A percentile compares a stretch with the other conserved stretches of the same genome.
Evolutionary conservation across 2,888 invertebrate genomes (phyloP).

Genomic region (Xestobium rufovillosum): DNA sequence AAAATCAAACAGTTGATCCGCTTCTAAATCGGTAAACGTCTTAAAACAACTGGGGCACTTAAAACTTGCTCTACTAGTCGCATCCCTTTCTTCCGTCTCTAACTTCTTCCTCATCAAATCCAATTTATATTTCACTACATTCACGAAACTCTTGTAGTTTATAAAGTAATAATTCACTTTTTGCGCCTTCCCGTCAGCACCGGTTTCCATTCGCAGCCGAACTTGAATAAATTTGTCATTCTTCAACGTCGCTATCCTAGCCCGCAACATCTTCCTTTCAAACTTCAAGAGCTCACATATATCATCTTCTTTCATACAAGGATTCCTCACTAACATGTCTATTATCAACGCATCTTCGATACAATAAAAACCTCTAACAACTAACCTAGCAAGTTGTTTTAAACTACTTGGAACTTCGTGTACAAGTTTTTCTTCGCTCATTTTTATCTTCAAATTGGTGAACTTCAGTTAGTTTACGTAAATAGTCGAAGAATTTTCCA

Average conservation of each 20-base stretch:
- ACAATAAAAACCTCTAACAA: constrained; percentile 88
- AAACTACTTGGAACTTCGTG: constrained; percentile 91
- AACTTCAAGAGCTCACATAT: constrained; percentile 86
- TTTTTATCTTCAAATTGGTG: too few species aligned
- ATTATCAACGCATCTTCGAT: constrained; percentile 91
- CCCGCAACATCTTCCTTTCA: constrained; percentile 87
- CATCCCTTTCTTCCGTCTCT: constrained; percentile 92
- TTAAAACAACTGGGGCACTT: constrained; percentile 86
- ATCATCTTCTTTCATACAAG: constrained; percentile 90
- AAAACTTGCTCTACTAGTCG: constrained; percentile 91
- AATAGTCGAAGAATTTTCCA: too few species aligned
- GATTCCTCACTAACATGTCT: constrained; percentile 92
- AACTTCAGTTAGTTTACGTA: too few species aligned
- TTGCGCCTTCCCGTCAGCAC: constrained; percentile 87
- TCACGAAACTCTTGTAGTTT: constrained; percentile 94
- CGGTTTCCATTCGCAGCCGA: constrained; percentile 90
- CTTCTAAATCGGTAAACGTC: constrained; percentile 93
- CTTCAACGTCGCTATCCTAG: constrained; percentile 76
- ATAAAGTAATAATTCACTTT: constrained; percentile 97
- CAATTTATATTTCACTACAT: constrained; percentile 95
- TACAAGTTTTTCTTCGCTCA: constrained; percentile 68
- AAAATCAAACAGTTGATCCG: constrained; percentile 83
- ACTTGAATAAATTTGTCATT: constrained; percentile 93
- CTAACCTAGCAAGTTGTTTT: constrained; percentile 83
- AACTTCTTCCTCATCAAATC: constrained; percentile 92